These are phyloP conservation scores for Drosophila setifemur DNA, from an alignment of 1,140 invertebrate species.

Conservation along the genomic window DNA sequence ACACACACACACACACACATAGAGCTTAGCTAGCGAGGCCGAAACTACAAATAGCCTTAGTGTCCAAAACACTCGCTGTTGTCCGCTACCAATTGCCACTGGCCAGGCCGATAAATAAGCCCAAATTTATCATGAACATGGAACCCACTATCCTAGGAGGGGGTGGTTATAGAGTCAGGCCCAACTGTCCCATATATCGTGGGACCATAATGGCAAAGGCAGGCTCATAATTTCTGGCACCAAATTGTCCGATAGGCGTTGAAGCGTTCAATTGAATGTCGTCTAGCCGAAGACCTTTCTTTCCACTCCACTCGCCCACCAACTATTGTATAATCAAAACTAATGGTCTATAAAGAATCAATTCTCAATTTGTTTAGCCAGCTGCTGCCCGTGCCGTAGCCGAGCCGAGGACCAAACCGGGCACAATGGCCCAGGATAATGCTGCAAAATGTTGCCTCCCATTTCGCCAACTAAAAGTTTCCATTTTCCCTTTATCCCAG, in stretches of 20 bases:
- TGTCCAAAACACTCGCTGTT: slow-evolving; percentile 48
- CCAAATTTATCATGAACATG: slow-evolving; percentile 76
- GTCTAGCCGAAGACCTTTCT: slow-evolving; percentile 39
- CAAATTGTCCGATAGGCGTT: slow-evolving; percentile 78
- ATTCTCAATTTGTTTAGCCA: slow-evolving; percentile 82
- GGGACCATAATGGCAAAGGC: slow-evolving; percentile 66
- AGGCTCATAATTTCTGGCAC: slow-evolving; percentile 77
- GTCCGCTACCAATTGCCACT: slow-evolving; percentile 40
- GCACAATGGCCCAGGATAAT: slow-evolving; percentile 43
- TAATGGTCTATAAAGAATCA: slow-evolving; percentile 82
- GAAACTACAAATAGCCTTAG: slow-evolving; percentile 61
- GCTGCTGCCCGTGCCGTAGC: slow-evolving; percentile 49
- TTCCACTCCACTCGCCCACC: neutral
- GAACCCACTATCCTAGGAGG: slow-evolving; percentile 25
- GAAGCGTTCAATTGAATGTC: slow-evolving; percentile 81
- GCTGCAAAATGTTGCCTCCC: slow-evolving; percentile 22
- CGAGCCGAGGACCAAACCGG: slow-evolving; percentile 26
- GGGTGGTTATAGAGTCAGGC: no score
- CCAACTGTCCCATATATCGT: slow-evolving; percentile 62
- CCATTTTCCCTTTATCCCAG: neutral
- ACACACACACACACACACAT: no score
- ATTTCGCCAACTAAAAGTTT: slow-evolving; percentile 42
- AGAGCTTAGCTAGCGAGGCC: slow-evolving; percentile 16
- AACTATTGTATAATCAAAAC: slow-evolving; percentile 81
- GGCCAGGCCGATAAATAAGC: slow-evolving; percentile 72